A percentile compares a stretch with the other conserved stretches of the same genome.
These are phyloP conservation scores for Scolopax bukidnonensis DNA, from an alignment of 2,797 vertebrate genomes.

Conservation along the genomic window DNA sequence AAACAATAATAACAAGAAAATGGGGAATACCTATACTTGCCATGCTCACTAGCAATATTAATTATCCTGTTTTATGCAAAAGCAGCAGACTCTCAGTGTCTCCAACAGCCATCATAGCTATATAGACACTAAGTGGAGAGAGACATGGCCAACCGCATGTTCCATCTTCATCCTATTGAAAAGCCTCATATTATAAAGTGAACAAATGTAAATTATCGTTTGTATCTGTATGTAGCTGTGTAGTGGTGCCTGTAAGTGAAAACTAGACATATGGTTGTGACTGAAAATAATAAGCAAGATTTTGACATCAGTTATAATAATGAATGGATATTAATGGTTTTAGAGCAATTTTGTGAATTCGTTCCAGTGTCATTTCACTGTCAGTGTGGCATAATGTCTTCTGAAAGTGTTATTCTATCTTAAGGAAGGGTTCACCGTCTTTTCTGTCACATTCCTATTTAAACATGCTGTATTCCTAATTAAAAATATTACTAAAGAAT, in stretches of 20 bases:
- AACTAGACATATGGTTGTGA: neutral
- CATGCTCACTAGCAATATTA: neutral
- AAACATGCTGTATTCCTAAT: neutral
- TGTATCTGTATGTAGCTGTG: neutral
- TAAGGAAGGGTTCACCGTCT: neutral
- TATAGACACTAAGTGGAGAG: neutral
- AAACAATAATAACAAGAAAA: neutral
- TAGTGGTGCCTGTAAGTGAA: neutral
- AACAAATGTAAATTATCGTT: neutral
- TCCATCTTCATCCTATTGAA: neutral
- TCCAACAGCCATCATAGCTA: accelerated
- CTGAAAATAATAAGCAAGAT: neutral
- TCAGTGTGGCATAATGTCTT: neutral
- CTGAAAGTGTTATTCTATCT: neutral
- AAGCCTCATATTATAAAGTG: neutral
- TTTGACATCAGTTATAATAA: neutral
- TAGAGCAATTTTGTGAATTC: neutral
- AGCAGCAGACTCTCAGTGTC: neutral
- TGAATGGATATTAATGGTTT: neutral
- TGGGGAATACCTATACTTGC: neutral
- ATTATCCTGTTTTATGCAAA: neutral
- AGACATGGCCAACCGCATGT: neutral
- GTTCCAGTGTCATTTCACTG: neutral
- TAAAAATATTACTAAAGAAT: neutral
- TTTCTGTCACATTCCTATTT: neutral